phyloP scores from a whole-genome alignment of 2,113 vertebrate species.

The Nanger granti region DNA sequence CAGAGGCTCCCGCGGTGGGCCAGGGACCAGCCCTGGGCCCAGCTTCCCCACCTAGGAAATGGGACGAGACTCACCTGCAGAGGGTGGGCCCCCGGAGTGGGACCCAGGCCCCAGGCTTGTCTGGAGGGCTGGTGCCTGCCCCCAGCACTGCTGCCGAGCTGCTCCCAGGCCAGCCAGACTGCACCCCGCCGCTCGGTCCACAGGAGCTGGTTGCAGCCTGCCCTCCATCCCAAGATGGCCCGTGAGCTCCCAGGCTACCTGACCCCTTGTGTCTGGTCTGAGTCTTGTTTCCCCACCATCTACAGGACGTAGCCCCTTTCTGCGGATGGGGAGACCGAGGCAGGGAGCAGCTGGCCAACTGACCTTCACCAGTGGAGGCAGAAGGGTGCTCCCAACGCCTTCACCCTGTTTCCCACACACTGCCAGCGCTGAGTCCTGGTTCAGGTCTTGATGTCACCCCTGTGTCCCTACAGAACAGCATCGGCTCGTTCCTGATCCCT shows the following conservation, averaged over 20 bases:
- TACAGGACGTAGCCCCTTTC: background rate
- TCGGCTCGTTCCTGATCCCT: background rate
- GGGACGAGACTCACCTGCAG: background rate
- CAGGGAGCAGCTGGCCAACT: background rate
- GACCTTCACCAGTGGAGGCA: too few relatives aligned
- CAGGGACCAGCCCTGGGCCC: background rate
- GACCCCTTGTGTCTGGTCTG: background rate
- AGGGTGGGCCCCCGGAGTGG: background rate
- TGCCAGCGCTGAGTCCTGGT: background rate
- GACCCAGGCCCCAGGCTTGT: accelerated
- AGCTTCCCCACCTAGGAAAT: background rate
- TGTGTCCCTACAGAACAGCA: background rate
- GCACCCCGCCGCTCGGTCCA: background rate
- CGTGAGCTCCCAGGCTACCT: too few relatives aligned
- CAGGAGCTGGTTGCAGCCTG: background rate
- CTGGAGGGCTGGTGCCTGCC: background rate
- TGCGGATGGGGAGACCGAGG: background rate
- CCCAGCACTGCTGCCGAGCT: background rate
- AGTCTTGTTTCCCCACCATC: accelerated
- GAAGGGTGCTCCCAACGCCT: background rate
- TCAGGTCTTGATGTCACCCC: background rate
- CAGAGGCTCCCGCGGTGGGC: accelerated
- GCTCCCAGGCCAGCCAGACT: background rate
- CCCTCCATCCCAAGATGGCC: background rate
- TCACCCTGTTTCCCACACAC: background rate